Conservation (phyloP, 2,113 vertebrate species). For the Meriones unguiculatus region DNA sequence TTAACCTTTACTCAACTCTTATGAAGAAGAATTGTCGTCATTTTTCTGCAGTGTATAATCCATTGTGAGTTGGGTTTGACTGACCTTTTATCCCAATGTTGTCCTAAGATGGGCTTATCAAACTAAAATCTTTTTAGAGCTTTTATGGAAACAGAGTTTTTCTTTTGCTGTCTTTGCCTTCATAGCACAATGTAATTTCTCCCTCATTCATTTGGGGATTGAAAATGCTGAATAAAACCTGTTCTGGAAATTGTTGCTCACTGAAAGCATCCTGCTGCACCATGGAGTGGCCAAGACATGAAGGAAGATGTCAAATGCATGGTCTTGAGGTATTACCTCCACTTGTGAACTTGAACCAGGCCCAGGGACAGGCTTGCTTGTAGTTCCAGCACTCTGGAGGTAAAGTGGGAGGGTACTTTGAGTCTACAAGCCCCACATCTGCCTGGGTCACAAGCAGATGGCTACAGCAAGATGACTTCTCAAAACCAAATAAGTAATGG, state of each 20-base stretch:
- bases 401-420: too few species aligned
- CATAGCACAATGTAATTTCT: not conserved
- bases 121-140: not conserved
- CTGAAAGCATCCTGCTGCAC: not conserved
- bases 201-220: not conserved
- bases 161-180: not conserved
- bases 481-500: not conserved
- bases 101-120: not conserved
- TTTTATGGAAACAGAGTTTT: not conserved
- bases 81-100: not conserved
- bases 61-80: not conserved
- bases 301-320: not conserved
- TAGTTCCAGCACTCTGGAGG: not conserved
- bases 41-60: not conserved
- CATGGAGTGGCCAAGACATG: not conserved
- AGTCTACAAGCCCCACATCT: not conserved
- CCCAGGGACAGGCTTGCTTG: not conserved
- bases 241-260: not conserved
- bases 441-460: too few species aligned
- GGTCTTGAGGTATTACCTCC: not conserved
- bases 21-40: not conserved
- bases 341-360: not conserved
- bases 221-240: not conserved
- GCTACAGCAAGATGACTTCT: not conserved
- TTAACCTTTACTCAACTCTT: slow-evolving; percentile 61